These are phyloP conservation scores for Elymnias hypermnestra DNA, from an alignment of 1,140 invertebrate species.

Conservation along the genomic window DNA sequence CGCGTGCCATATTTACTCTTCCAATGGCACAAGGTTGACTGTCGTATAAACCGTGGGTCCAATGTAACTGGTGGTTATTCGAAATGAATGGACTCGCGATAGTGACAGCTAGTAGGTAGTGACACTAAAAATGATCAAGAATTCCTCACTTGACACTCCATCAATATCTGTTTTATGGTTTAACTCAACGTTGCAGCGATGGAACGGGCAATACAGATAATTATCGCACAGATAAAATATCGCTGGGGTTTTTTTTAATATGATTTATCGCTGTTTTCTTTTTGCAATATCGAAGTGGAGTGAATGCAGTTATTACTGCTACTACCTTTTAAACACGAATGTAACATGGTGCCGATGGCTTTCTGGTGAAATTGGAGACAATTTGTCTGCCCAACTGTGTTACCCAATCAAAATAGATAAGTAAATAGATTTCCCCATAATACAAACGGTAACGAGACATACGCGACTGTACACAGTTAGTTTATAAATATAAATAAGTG, in stretches of 20 bases:
- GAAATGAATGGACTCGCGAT: constrained; percentile 57
- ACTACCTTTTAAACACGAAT: too few species aligned
- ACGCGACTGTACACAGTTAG: too few species aligned
- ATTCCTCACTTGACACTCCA: constrained; percentile 52
- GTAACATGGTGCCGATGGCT: too few species aligned
- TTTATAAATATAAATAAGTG: too few species aligned
- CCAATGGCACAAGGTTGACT: constrained; percentile 18
- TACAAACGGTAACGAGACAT: too few species aligned
- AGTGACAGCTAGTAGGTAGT: constrained; percentile 53
- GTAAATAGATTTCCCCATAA: too few species aligned
- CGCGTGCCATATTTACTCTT: constrained; percentile 19
- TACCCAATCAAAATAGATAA: too few species aligned
- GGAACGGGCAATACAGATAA: constrained; percentile 23
- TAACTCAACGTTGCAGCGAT: background rate
- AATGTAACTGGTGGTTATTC: constrained; percentile 16
- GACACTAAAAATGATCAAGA: constrained; percentile 59
- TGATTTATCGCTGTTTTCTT: constrained; percentile 11
- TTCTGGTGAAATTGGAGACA: too few species aligned
- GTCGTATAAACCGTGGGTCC: constrained; percentile 8
- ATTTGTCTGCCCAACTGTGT: too few species aligned
- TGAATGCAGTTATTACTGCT: too few species aligned
- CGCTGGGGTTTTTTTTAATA: constrained; percentile 5
- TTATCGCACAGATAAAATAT: constrained; percentile 21
- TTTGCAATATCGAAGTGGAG: too few species aligned
- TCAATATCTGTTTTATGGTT: constrained; percentile 46